Percentiles rank a stretch among this genome's conserved stretches.
Evolutionary conservation across 2,888 invertebrate genomes (phyloP).

Genomic region (Thalpophila matura): DNA sequence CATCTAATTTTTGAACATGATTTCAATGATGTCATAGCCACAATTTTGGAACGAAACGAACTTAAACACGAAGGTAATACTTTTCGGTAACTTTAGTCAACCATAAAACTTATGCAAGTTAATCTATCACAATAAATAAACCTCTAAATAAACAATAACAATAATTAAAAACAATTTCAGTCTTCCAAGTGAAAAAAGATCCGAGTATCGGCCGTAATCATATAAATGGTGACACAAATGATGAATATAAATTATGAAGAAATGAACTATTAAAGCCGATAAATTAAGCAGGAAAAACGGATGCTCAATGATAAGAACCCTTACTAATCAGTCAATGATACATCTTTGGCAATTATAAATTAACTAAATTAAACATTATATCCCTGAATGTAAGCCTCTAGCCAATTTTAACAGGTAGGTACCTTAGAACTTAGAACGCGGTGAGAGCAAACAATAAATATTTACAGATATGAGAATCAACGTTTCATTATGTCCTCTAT

Average conservation of each 20-base stretch:
- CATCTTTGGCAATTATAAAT: conserved; percentile 78
- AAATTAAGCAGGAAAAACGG: conserved; percentile 54
- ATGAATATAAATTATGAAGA: conserved; percentile 62
- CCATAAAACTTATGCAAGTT: conserved; percentile 77
- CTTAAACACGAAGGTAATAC: conserved; percentile 86
- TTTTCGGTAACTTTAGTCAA: conserved; percentile 89
- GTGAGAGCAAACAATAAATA: conserved; percentile 64
- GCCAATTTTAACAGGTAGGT: conserved; percentile 62
- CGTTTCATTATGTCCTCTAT: conserved; percentile 97
- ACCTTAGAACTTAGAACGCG: conserved; percentile 47
- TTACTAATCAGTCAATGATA: conserved; percentile 73
- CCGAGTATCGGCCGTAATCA: conserved; percentile 62
- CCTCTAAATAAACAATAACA: conserved; percentile 85
- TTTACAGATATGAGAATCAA: conserved; percentile 82
- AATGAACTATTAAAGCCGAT: conserved; percentile 25
- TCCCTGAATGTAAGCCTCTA: conserved; percentile 57
- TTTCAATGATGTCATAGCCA: conserved; percentile 80
- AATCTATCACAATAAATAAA: conserved; percentile 89
- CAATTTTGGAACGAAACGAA: conserved; percentile 79
- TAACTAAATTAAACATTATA: conserved; percentile 63
- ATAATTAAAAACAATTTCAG: conserved; percentile 84
- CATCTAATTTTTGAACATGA: conserved; percentile 70
- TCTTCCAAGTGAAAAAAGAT: conserved; percentile 80
- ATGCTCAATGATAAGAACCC: conserved; percentile 56
- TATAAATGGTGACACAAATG: conserved; percentile 37